Conservation (phyloP, 2,113 vertebrate genomes). For the Aphelocoma coerulescens region DNA sequence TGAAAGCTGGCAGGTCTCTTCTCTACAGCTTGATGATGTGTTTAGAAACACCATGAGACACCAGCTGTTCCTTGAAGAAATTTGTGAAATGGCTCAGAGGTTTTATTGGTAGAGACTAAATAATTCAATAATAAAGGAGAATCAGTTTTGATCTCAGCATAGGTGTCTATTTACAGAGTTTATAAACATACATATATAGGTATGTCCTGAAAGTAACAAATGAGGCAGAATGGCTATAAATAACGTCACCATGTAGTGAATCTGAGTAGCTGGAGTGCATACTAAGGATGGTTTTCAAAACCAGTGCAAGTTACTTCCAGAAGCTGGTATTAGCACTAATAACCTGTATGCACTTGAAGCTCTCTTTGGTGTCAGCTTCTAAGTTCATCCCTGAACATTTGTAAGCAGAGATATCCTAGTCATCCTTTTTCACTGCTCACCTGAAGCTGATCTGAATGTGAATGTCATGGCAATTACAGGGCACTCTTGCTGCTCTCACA, state of each 20-base stretch:
- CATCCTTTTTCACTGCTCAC: neutral
- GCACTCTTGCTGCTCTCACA: neutral
- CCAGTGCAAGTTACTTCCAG: neutral
- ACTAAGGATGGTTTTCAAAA: neutral
- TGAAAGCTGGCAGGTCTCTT: neutral
- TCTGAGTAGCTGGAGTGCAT: neutral
- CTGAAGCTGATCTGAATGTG: neutral
- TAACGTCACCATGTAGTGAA: neutral
- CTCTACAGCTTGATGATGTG: neutral
- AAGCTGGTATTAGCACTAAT: neutral
- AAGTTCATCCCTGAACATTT: neutral
- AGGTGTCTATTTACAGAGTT: neutral
- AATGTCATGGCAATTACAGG: neutral
- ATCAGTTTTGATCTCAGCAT: neutral
- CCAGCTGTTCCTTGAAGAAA: neutral
- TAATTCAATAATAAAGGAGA: neutral
- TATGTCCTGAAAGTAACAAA: neutral
- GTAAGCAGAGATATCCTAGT: neutral
- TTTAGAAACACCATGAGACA: neutral
- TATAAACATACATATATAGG: neutral
- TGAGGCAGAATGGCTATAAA: neutral
- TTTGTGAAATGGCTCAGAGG: neutral
- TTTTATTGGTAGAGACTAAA: neutral
- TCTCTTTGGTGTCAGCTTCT: neutral
- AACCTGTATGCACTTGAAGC: neutral